Evolutionary conservation across 2,113 vertebrate species (phyloP), one percentile per base, ranked within the genome.

Genomic region (Xiphophorus couchianus): DNA sequence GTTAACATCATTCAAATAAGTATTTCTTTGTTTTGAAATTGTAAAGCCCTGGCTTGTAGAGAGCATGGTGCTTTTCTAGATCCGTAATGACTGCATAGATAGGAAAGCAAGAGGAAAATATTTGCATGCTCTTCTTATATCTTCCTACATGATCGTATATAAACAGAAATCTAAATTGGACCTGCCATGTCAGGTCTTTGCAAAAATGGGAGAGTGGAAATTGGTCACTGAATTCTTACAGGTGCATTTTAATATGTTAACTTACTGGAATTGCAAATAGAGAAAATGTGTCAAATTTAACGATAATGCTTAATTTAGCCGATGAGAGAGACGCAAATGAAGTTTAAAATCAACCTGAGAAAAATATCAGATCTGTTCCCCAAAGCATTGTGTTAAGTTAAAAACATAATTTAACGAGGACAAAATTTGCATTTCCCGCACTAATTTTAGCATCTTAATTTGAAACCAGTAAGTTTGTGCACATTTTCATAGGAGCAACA

Each of bases 331-430:
- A 54, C 5, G 7, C 51, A 54, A 17, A 54, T 54, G 44, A 48
- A 48, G 14, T 48, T 17, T 48, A 48, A 19, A 58, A n/a, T n/a
- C 8, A 58, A 58, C 51, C 51, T n/a, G 19, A n/a, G 51, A 19
- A 58, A 58, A 58, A 58, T 22, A 58, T 58, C 51, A 25, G 44
- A 58, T 58, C 10, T 58, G 25, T 58, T 58, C 51, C 51, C 51
- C 25, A 10, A 58, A 58, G 51, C 51, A 25, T 3, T 9, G 51
- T 25, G 51, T 10, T 58, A n/a, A 58, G 25, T 58, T n/a, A n/a
- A 58, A 54, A 58, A n/a, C 51, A 58, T 25, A 58, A 58, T 58
- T n/a, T 58, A 58, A 58, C n/a, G 51, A 58, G 51, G 51, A 58
- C 51, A 58, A n/a, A 58, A 58, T 58, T 58, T 58, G 51, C 51